Percentiles rank a stretch among this genome's conserved stretches.
Conservation (phyloP, 2,888 invertebrate species). For the Cephonodes hylas region DNA sequence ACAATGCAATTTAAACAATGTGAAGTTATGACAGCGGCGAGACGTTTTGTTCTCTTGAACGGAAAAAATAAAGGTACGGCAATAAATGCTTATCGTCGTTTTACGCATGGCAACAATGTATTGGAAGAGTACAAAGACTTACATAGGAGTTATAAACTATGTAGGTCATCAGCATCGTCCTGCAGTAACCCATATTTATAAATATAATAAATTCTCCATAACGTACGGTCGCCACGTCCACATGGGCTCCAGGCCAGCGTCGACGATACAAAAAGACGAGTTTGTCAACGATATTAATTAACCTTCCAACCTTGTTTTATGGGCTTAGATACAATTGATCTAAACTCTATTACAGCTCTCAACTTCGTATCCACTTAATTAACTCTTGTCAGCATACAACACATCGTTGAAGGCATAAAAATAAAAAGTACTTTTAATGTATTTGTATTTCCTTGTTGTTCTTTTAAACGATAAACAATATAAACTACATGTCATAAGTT, state of each 20-base stretch:
- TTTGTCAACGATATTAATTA: conserved; percentile 44
- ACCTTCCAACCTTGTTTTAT: conserved; percentile 15
- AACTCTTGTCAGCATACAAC: neutral
- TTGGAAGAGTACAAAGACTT: conserved; percentile 7
- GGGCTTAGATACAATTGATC: neutral
- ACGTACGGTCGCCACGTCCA: conserved; percentile 26
- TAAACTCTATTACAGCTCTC: neutral
- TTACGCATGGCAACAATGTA: conserved; percentile 14
- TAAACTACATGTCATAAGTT: neutral
- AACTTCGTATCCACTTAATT: neutral
- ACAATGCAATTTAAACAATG: conserved; percentile 33
- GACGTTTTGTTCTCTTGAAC: conserved; percentile 29
- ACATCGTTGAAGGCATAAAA: neutral
- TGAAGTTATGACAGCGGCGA: conserved; percentile 33
- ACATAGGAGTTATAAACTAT: conserved; percentile 21
- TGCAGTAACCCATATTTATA: neutral
- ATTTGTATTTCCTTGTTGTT: neutral
- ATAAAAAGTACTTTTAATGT: neutral
- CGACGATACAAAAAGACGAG: conserved; percentile 44
- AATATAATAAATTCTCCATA: conserved; percentile 44
- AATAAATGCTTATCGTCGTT: conserved; percentile 34
- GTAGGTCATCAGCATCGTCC: conserved; percentile 44
- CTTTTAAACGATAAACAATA: conserved; percentile 6
- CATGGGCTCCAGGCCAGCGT: conserved; percentile 15
- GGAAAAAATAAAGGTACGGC: conserved; percentile 31